Percentiles rank a stretch among this genome's conserved stretches.
phyloP scores from a whole-genome alignment of 2,113 vertebrate genomes.

The Caranx melampygus region DNA sequence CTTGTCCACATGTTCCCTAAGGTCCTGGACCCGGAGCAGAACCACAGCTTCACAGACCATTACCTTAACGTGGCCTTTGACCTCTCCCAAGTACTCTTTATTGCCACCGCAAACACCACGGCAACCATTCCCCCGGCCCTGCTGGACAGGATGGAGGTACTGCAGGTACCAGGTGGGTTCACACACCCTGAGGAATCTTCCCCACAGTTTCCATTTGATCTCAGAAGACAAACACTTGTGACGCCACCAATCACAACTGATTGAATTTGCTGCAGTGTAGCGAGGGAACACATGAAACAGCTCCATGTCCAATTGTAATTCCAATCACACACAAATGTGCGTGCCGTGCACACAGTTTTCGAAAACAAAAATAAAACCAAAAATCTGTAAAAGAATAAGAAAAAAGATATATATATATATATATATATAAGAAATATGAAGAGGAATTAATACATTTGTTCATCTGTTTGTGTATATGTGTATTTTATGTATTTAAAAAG shows the following conservation, averaged over 20 bases:
- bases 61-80: slow-evolving; percentile 98
- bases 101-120: slow-evolving; percentile 95
- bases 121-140: slow-evolving; percentile 94
- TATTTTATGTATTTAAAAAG: too few relatives aligned
- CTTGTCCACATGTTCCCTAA: slow-evolving; percentile 57
- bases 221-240: background rate
- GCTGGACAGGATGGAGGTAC: slow-evolving; percentile 96
- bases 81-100: slow-evolving; percentile 98
- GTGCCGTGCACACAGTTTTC: too few relatives aligned
- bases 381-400: too few relatives aligned
- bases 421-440: too few relatives aligned
- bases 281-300: background rate
- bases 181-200: background rate
- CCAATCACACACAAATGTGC: too few relatives aligned
- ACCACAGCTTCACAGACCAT: slow-evolving; percentile 97
- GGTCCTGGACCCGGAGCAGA: slow-evolving; percentile 98
- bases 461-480: too few relatives aligned
- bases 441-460: too few relatives aligned
- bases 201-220: background rate
- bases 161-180: slow-evolving; percentile 94
- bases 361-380: too few relatives aligned
- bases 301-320: too few relatives aligned
- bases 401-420: too few relatives aligned
- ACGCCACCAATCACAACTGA: too few relatives aligned
- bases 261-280: background rate